These are phyloP conservation scores for Hydrozoanthus gracilis DNA, from an alignment of 92 coral and sea anemone genomes.

Conservation along the genomic window DNA sequence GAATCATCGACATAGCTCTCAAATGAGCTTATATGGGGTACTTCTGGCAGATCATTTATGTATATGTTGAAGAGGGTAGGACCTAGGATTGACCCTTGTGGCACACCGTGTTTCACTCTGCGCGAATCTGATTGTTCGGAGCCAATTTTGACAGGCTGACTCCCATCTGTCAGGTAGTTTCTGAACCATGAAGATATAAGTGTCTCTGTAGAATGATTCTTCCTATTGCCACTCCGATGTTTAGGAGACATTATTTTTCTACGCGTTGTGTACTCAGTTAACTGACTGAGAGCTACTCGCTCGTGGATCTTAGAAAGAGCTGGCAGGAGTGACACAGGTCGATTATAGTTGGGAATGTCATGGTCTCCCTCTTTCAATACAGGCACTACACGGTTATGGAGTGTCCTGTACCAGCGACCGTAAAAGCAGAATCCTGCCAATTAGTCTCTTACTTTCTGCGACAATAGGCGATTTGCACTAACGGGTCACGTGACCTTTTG, in stretches of 20 bases:
- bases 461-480: no score
- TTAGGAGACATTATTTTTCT: neutral
- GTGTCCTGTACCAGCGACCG: no score
- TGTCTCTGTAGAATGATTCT: neutral
- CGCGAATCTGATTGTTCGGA: conserved; percentile 12
- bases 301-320: neutral
- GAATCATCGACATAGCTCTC: conserved; percentile 44
- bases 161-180: conserved; percentile 18
- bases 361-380: no score
- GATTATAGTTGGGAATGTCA: neutral
- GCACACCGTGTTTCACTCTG: conserved; percentile 36
- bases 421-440: no score
- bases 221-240: neutral
- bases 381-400: no score
- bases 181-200: conserved; percentile 15
- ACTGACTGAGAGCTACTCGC: neutral
- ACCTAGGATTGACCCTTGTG: no score
- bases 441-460: no score
- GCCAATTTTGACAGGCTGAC: conserved; percentile 38
- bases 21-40: no score
- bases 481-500: no score
- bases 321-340: neutral
- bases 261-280: neutral
- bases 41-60: no score
- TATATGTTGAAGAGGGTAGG: no score